Evolutionary conservation across 1,140 invertebrate genomes (phyloP).

Genomic region (Drepana arcuata): DNA sequence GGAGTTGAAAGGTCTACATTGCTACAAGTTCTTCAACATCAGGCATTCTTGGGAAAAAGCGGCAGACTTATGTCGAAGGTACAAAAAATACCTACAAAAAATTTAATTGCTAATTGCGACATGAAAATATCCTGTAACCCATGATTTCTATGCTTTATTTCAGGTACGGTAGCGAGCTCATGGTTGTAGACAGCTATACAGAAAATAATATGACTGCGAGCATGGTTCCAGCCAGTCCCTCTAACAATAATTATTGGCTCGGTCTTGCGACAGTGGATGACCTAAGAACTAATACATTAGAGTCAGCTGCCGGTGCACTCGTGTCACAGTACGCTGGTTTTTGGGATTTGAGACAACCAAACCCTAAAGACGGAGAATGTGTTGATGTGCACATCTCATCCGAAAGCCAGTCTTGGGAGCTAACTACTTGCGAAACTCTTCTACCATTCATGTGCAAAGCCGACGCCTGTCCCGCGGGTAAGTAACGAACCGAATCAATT

Average conservation of each 20-base stretch:
- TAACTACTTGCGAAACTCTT: conserved; percentile 93
- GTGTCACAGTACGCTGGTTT: conserved; percentile 95
- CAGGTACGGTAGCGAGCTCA: conserved; percentile 94
- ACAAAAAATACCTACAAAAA: no score
- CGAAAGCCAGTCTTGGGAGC: conserved; percentile 91
- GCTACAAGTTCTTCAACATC: conserved; percentile 97
- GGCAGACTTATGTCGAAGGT: conserved; percentile 94
- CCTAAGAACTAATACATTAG: conserved; percentile 91
- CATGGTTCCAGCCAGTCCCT: conserved; percentile 78
- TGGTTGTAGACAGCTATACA: conserved; percentile 89
- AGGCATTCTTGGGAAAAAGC: conserved; percentile 96
- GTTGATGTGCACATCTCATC: conserved; percentile 84
- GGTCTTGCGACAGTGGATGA: conserved; percentile 92
- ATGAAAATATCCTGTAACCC: conserved; percentile 5
- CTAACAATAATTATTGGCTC: conserved; percentile 85
- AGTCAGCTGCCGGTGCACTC: conserved; percentile 91
- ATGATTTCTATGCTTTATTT: conserved; percentile 2
- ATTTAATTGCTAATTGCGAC: no score
- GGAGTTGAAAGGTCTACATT: conserved; percentile 91
- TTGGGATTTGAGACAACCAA: conserved; percentile 90
- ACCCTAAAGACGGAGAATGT: conserved; percentile 89
- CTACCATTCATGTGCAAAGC: conserved; percentile 95
- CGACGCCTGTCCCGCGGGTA: conserved; percentile 91
- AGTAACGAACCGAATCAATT: conserved; percentile 16
- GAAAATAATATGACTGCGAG: conserved; percentile 92